A percentile compares a stretch with the other conserved stretches of the same genome.
Conservation (phyloP, 2,888 invertebrate species). For the Zaprionus lineosus region DNA sequence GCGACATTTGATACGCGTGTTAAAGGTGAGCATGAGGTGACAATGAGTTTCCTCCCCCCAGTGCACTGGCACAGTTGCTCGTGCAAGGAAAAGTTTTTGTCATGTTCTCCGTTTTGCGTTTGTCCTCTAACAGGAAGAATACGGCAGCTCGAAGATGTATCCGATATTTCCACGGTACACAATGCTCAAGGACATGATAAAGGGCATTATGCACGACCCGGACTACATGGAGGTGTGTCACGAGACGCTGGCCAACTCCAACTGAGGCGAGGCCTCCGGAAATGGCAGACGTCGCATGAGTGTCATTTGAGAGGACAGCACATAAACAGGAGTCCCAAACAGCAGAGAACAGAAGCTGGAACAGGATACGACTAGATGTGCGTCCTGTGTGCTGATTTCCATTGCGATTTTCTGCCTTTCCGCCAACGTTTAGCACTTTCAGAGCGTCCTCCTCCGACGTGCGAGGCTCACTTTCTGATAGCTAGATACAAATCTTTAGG, state of each 20-base stretch:
- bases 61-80: no score
- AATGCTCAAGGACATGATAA: constrained; percentile 98
- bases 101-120: constrained; percentile 16
- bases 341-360: constrained; percentile 8
- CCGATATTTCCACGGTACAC: constrained; percentile 97
- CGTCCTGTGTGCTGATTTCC: constrained; percentile 33
- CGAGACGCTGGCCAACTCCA: constrained; percentile 88
- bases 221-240: constrained; percentile 98
- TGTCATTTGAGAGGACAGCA: constrained; percentile 67
- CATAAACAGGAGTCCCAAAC: constrained; percentile 25
- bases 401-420: constrained; percentile 63
- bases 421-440: constrained; percentile 51
- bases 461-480: constrained; percentile 35
- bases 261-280: constrained; percentile 76
- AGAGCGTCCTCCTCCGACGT: constrained; percentile 32
- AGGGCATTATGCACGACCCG: constrained; percentile 96
- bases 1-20: constrained; percentile 92
- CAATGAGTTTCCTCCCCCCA: no score
- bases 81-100: constrained; percentile 17
- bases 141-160: constrained; percentile 95
- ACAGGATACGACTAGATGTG: constrained; percentile 14
- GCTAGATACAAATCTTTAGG: constrained; percentile 58
- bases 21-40: constrained; percentile 86
- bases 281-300: constrained; percentile 77
- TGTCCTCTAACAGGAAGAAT: constrained; percentile 87